Evolutionary conservation across 2,113 vertebrate species (phyloP), one percentile per base, ranked within the genome.

Genomic region (Tenrec ecaudatus): DNA sequence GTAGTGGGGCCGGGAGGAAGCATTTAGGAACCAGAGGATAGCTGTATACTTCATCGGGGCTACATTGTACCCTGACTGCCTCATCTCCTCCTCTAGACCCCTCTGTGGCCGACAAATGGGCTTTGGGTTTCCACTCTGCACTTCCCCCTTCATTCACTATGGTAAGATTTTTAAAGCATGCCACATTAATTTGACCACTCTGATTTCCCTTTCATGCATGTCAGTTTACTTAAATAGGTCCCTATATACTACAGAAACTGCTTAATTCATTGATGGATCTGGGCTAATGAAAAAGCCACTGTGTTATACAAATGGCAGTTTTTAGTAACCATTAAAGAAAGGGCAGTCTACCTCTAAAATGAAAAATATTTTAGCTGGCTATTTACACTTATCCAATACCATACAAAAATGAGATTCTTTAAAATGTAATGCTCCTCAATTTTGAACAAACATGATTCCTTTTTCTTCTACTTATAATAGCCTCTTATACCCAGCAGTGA

Each of bases 401-500:
- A 57, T 57, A 3, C 19, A 36, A 88, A 90, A 88, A 2, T 79
- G 58, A 3, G 15, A 17, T 33, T 47, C 29, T 86, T 92, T 69
- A 89, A 86, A 90, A 93, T 75, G 17, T 38, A 84, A 12, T 62
- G 20, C 4, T 90, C 64, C 40, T 60, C 2, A 64, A 19, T 90
- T 93, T 79, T 88, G 12, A 95, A 89, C 25, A 89, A 88, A 83
- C 31, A 83, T 62, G 43, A 93, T 83, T 95, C 29, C 9, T 1
- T 85, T 94, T 95, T 91, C 29, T 22, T 82, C 43, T 57, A 78
- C 9, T 0, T 80, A 87, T 14, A 85, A 75, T 53, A 94, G 76
- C 33, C 36, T 87, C 71, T 93, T 94, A 95, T 88, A 94, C 66
- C 64, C 71, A 89, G 57, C 78, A 94, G 79, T 96, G 88, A 95